Percentiles rank a stretch among this genome's conserved stretches.
phyloP scores from a whole-genome alignment of 2,797 vertebrate genomes.

The Halcyon badia region DNA sequence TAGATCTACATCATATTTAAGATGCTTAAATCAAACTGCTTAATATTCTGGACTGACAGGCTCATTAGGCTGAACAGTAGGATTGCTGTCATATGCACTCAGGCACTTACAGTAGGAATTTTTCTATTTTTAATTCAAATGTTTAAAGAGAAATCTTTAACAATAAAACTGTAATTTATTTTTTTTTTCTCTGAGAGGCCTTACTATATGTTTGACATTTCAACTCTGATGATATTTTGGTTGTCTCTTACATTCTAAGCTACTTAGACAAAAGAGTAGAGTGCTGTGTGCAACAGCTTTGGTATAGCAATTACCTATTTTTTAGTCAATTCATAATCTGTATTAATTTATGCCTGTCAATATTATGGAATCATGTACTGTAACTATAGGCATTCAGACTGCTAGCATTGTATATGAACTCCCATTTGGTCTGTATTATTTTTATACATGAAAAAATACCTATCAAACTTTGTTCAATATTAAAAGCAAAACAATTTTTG shows the following conservation, averaged over 20 bases:
- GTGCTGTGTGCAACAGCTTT: not conserved
- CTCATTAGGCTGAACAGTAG: constrained; percentile 49
- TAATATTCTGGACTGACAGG: constrained; percentile 20
- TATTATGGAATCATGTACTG: not conserved
- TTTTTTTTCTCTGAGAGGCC: not conserved
- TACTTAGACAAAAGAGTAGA: not conserved
- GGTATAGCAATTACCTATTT: not conserved
- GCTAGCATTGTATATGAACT: not conserved
- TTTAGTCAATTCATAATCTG: not conserved
- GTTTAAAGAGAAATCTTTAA: constrained; percentile 34
- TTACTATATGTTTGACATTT: not conserved
- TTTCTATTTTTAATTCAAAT: constrained; percentile 53
- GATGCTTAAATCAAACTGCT: constrained; percentile 36
- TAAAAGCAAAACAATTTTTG: not conserved
- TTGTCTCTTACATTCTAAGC: not conserved
- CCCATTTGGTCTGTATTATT: not conserved
- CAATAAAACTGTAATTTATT: not conserved
- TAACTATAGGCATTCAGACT: not conserved
- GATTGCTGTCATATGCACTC: constrained; percentile 23
- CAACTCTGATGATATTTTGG: not conserved
- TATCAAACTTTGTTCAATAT: not conserved
- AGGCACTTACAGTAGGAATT: constrained; percentile 1
- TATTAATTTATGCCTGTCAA: not conserved
- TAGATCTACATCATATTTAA: constrained; percentile 34
- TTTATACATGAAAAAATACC: not conserved